Percentiles rank a stretch among this genome's conserved stretches.
These are phyloP conservation scores for Bedellia somnulentella DNA, from an alignment of 2,888 invertebrate genomes.

Conservation along the genomic window DNA sequence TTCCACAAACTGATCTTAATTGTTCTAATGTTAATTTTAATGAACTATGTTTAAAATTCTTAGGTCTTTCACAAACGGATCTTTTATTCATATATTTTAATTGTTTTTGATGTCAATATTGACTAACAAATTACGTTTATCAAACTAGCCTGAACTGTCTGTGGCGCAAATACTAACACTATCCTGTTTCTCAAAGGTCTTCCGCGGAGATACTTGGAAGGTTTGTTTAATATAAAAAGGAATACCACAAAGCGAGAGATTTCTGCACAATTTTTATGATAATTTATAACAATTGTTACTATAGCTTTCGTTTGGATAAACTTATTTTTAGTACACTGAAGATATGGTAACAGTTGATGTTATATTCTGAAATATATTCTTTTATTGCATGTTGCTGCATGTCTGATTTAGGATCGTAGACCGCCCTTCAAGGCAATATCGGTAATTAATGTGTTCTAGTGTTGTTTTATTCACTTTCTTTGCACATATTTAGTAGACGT, in stretches of 20 bases:
- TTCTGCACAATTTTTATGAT: conserved; percentile 15
- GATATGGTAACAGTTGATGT: conserved; percentile 35
- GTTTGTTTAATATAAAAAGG: conserved; percentile 55
- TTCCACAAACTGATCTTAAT: too few relatives aligned
- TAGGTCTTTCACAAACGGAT: conserved; percentile 16
- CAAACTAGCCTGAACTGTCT: conserved; percentile 21
- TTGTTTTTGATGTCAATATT: conserved; percentile 9
- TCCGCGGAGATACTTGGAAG: conserved; percentile 68
- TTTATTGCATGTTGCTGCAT: conserved; percentile 60
- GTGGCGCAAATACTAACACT: conserved; percentile 48
- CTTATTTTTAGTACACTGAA: conserved; percentile 12
- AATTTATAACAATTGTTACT: conserved; percentile 32
- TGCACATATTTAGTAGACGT: conserved; percentile 57
- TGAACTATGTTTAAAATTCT: conserved; percentile 12
- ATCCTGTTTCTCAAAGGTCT: conserved; percentile 63
- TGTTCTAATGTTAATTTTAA: too few relatives aligned
- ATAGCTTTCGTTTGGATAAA: conserved; percentile 16
- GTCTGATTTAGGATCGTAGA: conserved; percentile 54
- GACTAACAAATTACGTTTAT: conserved; percentile 18
- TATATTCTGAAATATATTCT: conserved; percentile 31
- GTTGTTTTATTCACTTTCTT: conserved; percentile 51
- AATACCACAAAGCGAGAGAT: conserved; percentile 44
- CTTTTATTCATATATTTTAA: conserved; percentile 1
- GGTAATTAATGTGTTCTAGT: conserved; percentile 41
- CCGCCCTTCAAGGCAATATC: conserved; percentile 51